These are phyloP conservation scores for Sterna hirundo DNA, from an alignment of 2,113 vertebrate genomes.

Conservation along the genomic window DNA sequence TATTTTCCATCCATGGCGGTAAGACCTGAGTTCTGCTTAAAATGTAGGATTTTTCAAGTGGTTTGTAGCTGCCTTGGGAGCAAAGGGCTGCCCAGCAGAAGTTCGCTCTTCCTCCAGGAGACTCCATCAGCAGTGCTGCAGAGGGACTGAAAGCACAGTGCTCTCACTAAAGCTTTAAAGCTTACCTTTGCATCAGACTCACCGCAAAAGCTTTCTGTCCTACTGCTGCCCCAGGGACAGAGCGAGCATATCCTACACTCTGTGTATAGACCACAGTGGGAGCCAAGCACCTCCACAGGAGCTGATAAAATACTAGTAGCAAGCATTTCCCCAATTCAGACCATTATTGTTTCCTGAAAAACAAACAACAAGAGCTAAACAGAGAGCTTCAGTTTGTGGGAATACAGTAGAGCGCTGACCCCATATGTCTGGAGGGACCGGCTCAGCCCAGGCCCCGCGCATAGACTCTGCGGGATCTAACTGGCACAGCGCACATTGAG, in stretches of 20 bases:
- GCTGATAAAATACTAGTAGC: not conserved
- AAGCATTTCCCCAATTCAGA: not conserved
- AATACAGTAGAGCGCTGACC: not conserved
- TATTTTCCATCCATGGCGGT: not conserved
- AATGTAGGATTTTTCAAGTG: not conserved
- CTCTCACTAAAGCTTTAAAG: not conserved
- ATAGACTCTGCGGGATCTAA: not conserved
- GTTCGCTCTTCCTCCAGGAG: not conserved
- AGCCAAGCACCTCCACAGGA: not conserved
- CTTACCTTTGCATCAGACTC: not conserved
- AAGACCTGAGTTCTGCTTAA: not conserved
- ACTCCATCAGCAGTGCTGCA: not conserved
- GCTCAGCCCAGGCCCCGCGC: not conserved
- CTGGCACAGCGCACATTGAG: rapidly evolving
- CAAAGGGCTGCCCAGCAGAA: not conserved
- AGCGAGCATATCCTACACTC: not conserved
- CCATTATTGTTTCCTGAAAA: not conserved
- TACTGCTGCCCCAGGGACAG: not conserved
- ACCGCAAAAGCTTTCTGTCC: not conserved
- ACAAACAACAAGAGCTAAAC: not conserved
- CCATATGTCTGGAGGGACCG: not conserved
- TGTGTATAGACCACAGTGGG: not conserved
- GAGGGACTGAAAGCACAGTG: not conserved
- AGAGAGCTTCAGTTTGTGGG: not conserved
- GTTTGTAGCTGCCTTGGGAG: not conserved